Conservation (phyloP, 2,888 invertebrate species). For the Drosophila mimetica region DNA sequence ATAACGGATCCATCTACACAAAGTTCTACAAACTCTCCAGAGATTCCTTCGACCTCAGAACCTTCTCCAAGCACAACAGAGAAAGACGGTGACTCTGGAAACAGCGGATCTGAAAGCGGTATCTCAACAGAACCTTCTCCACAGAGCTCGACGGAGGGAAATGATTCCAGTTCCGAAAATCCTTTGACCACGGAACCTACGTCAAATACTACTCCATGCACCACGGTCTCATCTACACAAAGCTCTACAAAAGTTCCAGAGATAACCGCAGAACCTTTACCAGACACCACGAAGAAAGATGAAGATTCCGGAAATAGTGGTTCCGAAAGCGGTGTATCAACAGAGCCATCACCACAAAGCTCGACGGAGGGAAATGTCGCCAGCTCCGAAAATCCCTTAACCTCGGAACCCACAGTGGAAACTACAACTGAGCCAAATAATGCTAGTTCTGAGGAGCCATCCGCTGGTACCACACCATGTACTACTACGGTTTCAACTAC, state of each 20-base stretch:
- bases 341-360: not conserved
- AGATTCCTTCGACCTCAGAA: not conserved
- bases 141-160: not conserved
- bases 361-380: not conserved
- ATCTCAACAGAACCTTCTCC: not conserved
- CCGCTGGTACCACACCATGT: not conserved
- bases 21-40: not conserved
- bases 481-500: too few relatives aligned
- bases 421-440: too few relatives aligned
- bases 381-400: not conserved
- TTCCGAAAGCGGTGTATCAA: not conserved
- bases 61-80: not conserved
- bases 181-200: not conserved
- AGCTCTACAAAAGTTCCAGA: not conserved
- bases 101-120: conserved; percentile 2
- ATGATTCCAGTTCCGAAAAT: not conserved
- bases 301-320: conserved; percentile 5
- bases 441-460: too few relatives aligned
- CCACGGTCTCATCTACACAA: not conserved
- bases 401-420: not conserved
- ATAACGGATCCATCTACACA: not conserved
- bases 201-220: not conserved
- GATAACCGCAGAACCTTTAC: not conserved
- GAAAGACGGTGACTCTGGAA: conserved; percentile 2
- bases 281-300: not conserved